phyloP scores from a whole-genome alignment of 2,888 invertebrate species.

The Empis livida region DNA sequence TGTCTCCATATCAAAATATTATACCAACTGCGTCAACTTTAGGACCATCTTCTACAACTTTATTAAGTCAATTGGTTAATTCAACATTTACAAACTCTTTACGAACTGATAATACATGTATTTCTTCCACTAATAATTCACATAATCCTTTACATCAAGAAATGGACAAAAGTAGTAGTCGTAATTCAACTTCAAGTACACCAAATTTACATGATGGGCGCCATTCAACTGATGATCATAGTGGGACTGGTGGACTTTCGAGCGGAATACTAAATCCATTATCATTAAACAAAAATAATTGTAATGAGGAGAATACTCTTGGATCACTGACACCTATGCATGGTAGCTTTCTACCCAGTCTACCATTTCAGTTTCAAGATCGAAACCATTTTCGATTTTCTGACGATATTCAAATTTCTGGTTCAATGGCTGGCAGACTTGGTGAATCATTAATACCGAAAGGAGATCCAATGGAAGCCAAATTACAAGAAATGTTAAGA shows the following conservation, averaged over 20 bases:
- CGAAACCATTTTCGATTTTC: slow-evolving; percentile 72
- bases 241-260: background rate
- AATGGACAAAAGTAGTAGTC: slow-evolving; percentile 18
- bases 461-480: slow-evolving; percentile 87
- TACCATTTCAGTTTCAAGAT: slow-evolving; percentile 69
- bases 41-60: slow-evolving; percentile 39
- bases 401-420: slow-evolving; percentile 65
- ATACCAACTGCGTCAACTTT: slow-evolving; percentile 12
- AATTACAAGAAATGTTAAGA: slow-evolving; percentile 82
- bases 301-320: slow-evolving; percentile 36
- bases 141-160: slow-evolving; percentile 24
- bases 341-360: slow-evolving; percentile 37
- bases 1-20: slow-evolving; percentile 1
- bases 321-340: slow-evolving; percentile 29
- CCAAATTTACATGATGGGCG: slow-evolving; percentile 32
- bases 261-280: slow-evolving; percentile 13
- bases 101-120: slow-evolving; percentile 21
- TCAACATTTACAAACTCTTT: slow-evolving; percentile 32
- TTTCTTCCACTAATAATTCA: slow-evolving; percentile 12
- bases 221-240: slow-evolving; percentile 5
- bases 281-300: slow-evolving; percentile 39
- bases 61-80: slow-evolving; percentile 37
- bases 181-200: slow-evolving; percentile 36
- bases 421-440: slow-evolving; percentile 68
- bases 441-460: slow-evolving; percentile 88